These are phyloP conservation scores for Hippoglossus stenolepis DNA, from an alignment of 2,113 vertebrate species.

Conservation along the genomic window DNA sequence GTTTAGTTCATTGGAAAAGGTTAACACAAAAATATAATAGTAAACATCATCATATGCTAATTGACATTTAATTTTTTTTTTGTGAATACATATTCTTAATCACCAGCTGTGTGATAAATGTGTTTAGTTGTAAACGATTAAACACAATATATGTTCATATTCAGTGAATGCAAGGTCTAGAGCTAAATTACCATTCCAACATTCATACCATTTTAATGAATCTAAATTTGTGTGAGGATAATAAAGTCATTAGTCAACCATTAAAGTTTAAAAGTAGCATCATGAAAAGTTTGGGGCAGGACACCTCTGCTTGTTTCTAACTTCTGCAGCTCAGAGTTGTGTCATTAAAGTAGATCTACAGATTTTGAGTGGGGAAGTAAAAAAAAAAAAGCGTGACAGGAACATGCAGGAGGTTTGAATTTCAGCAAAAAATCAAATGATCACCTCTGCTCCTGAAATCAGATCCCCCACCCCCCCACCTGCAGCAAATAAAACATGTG, in stretches of 20 bases:
- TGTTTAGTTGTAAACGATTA: not conserved
- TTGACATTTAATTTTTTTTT: not conserved
- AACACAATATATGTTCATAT: not conserved
- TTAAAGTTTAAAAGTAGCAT: not conserved
- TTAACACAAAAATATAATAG: too few species aligned
- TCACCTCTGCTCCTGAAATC: conserved; percentile 41
- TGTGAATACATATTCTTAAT: not conserved
- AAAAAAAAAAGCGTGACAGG: conserved; percentile 10
- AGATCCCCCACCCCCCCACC: conserved; percentile 27
- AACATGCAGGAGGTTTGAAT: not conserved
- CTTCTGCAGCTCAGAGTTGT: not conserved
- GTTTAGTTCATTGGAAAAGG: not conserved
- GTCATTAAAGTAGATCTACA: not conserved
- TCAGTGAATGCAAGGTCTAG: not conserved
- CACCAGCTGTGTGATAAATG: not conserved
- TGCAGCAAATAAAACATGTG: conserved; percentile 27
- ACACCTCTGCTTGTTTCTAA: not conserved
- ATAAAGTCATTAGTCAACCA: not conserved
- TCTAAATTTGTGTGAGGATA: not conserved
- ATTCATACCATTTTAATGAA: not conserved
- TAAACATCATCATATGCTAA: too few species aligned
- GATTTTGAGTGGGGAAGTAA: not conserved
- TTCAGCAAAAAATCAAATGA: conserved; percentile 22
- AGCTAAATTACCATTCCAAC: too few species aligned
- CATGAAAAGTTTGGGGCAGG: not conserved